Base-by-base conservation (phyloP, 2,797 vertebrate genomes). In the Hippopotamyrus pictus region DNA sequence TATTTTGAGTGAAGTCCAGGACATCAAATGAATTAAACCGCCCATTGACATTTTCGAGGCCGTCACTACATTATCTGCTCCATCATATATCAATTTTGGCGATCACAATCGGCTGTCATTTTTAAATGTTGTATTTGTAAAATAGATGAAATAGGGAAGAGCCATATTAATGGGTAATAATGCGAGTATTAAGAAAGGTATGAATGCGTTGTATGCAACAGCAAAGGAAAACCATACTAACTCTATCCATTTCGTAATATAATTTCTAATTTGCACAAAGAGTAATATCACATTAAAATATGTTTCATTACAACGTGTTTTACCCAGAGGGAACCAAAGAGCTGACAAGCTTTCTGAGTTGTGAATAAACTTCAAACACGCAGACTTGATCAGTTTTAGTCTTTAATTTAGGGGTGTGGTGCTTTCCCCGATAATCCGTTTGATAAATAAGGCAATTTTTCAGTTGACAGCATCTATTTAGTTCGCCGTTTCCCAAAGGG, bases 321-420 rank as follows among this genome's bases (percentile, higher is more conserved):
- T 17, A 89, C 51, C 73, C 48, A 82, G 50, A 79, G 88, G 76
- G 54, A 87, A 41, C 33, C 48, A 57, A 87, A 87, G 6, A 57
- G 29, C 17, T 87, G 48, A 17, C 19, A 33, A 51, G 51, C 51
- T 59, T 19, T 87, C 51, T 5, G 17, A 82, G 41, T 82, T 82
- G 54, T 41, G 29, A 59, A 33, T 57, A 54, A 87, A 37, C 51
- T 44, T 41, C 19, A 57, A 37, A 53, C 51, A 54, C 12, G 69
- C 69, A 76, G 12, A 19, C 17, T 53, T 51, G 9, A 14, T 33
- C 29, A 14, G 11, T 37, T 87, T 87, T n/a, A 59, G 5, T 57
- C 17, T 57, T 59, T 57, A 59, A 62, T 14, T 87, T 37, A 59
- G 17, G 51, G 86, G 86, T 59, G 86, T 54, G 51, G 53, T n/a